Evolutionary conservation across 2,113 vertebrate genomes (phyloP).

Genomic region (Hucho hucho): DNA sequence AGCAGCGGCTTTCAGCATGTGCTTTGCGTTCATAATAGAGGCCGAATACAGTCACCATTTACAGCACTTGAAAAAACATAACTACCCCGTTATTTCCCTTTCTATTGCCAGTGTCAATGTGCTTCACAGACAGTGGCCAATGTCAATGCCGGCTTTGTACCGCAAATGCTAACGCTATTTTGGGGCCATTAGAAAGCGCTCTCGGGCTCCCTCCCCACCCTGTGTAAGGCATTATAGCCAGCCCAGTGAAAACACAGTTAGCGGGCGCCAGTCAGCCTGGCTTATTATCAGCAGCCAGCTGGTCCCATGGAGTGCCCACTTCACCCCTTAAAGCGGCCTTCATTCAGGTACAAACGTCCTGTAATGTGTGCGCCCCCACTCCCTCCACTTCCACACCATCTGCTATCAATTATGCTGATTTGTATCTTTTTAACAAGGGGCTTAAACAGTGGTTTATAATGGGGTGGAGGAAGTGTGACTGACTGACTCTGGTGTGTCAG

Average conservation of each 20-base stretch:
- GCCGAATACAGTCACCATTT: constrained; percentile 24
- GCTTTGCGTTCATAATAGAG: constrained; percentile 31
- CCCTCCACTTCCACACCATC: constrained; percentile 61
- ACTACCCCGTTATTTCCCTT: constrained; percentile 29
- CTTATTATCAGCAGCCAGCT: constrained; percentile 63
- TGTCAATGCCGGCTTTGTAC: constrained; percentile 28
- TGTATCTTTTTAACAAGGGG: constrained; percentile 62
- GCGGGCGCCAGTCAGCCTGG: constrained; percentile 57
- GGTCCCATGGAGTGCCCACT: constrained; percentile 67
- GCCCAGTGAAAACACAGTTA: constrained; percentile 42
- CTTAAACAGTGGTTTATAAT: constrained; percentile 40
- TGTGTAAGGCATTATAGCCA: constrained; percentile 15
- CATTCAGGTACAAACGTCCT: constrained; percentile 70
- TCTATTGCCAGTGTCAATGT: constrained; percentile 14
- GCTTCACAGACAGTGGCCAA: constrained; percentile 6
- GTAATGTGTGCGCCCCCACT: constrained; percentile 59
- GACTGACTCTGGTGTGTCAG: constrained; percentile 9
- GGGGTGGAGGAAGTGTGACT: background rate
- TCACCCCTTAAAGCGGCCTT: constrained; percentile 65
- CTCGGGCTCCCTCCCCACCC: constrained; percentile 31
- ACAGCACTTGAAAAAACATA: background rate
- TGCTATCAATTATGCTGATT: constrained; percentile 76
- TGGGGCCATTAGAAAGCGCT: constrained; percentile 19
- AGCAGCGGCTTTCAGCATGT: background rate
- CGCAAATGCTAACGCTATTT: constrained; percentile 41